Evolutionary conservation across 1,140 invertebrate species (phyloP), one percentile per base, ranked within the genome.

Genomic region (Euschistus heros): DNA sequence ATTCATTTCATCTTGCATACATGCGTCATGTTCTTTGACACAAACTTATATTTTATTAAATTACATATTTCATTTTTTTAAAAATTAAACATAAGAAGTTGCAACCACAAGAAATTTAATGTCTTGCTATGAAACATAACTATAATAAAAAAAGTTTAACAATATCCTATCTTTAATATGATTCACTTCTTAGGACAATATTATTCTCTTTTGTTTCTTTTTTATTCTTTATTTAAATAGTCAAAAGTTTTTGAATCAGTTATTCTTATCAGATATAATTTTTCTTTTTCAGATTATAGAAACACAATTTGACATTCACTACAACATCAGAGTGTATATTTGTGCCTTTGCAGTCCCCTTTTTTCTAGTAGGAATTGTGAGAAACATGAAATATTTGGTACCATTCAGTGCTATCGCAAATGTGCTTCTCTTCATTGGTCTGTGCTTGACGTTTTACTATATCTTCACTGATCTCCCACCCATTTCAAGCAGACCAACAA

Each of bases 401-500:
- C 78, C 80, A 0, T 78, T 84, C 65, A 82, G 82, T 15, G 68
- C 78, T 3, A 67, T 83, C 17, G 85, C 84, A 2, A 81, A 82
- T 26, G 22, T 76, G 0, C 70, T 72, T 18, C 69, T 79, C 30
- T 54, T 70, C 5, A 17, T 72, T 13, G 79, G 79, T 0, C 84
- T 89, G 60, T 76, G 69, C 3, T 84, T 88, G 47, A 86, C 83
- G 0, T 76, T 88, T 65, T 88, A 87, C 69, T 89, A 86, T 71
- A 81, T 88, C 69, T 87, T 88, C 18, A 64, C 13, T 18, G 61
- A 67, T 42, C 37, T 72, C 8, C 70, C 68, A 6, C 61, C 68
- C 20, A 60, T 71, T 30, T 33, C 22, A 0, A 60, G 60, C 0
- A 46, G 68, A 4, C 62, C 63, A 17, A 42, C 46, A 5, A 17